phyloP scores from a whole-genome alignment of 2,797 vertebrate genomes.

The Diplodus sargus region DNA sequence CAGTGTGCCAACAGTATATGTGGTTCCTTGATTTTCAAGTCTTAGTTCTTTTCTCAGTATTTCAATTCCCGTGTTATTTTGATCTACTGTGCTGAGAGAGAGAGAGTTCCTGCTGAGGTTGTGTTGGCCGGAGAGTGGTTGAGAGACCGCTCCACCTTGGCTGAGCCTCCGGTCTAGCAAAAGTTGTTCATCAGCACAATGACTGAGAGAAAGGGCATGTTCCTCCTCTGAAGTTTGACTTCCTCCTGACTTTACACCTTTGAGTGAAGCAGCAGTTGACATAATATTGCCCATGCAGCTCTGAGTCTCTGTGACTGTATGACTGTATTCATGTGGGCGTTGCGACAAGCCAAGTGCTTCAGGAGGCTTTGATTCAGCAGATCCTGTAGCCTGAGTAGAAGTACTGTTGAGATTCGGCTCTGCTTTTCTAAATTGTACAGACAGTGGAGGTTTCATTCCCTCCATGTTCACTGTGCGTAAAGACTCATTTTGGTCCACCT shows the following conservation, averaged over 20 bases:
- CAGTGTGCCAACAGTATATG: constrained; percentile 5
- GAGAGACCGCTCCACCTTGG: constrained; percentile 36
- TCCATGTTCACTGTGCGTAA: constrained; percentile 27
- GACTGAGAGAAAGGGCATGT: constrained; percentile 14
- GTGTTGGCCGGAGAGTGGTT: constrained; percentile 50
- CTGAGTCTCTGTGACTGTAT: constrained; percentile 41
- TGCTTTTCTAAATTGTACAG: constrained; percentile 28
- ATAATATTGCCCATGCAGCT: constrained; percentile 15
- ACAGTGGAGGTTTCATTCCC: constrained; percentile 24
- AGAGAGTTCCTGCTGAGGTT: constrained; percentile 32
- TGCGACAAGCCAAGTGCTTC: constrained; percentile 10
- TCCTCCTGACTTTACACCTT: constrained; percentile 36
- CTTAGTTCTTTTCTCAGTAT: constrained; percentile 29
- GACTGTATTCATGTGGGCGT: constrained; percentile 36
- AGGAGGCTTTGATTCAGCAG: constrained; percentile 29
- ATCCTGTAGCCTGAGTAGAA: constrained; percentile 28
- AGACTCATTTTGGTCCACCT: constrained; percentile 30
- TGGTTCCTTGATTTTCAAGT: constrained; percentile 39
- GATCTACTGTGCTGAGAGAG: constrained; percentile 28
- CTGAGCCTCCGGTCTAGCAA: constrained; percentile 20
- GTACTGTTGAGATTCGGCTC: constrained; percentile 20
- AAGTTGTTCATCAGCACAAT: constrained; percentile 34
- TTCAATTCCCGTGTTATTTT: constrained; percentile 42
- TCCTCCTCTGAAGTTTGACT: constrained; percentile 43
- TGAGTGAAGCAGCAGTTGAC: constrained; percentile 37